These are phyloP conservation scores for Ceratoteleas bidentatus DNA, from an alignment of 1,140 invertebrate species.

Conservation along the genomic window DNA sequence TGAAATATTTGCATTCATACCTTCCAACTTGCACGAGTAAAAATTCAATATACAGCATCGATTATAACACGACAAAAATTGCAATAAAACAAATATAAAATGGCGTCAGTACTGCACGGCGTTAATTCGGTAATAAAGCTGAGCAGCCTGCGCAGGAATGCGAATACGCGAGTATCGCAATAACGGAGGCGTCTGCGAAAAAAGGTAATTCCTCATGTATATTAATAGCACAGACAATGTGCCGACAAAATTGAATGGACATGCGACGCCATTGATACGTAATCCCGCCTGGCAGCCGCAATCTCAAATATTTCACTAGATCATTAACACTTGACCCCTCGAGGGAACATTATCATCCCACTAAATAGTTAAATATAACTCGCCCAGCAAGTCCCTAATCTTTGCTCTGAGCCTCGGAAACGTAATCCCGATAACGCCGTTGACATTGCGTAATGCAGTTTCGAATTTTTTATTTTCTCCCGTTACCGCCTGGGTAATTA, in stretches of 20 bases:
- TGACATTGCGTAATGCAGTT: not conserved
- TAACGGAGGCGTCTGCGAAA: not conserved
- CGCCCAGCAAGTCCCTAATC: constrained; percentile 12
- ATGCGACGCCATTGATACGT: constrained; percentile 46
- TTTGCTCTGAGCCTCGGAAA: constrained; percentile 7
- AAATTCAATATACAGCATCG: no score
- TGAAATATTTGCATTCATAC: no score
- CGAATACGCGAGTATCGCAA: not conserved
- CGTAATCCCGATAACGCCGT: constrained; percentile 19
- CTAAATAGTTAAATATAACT: constrained; percentile 35
- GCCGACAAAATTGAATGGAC: constrained; percentile 38
- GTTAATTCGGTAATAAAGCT: not conserved
- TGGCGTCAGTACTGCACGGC: no score
- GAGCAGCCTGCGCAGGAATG: not conserved
- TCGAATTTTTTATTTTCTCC: not conserved
- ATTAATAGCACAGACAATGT: constrained; percentile 26
- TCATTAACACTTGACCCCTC: constrained; percentile 50
- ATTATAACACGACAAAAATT: not conserved
- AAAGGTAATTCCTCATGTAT: constrained; percentile 2
- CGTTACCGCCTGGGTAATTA: no score
- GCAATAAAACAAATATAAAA: not conserved
- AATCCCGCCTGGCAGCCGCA: constrained; percentile 35
- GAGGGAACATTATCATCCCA: constrained; percentile 24
- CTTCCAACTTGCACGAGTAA: no score
- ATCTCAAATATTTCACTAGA: constrained; percentile 52